Conservation (phyloP, 2,888 invertebrate species). For the Conistra vaccinii region DNA sequence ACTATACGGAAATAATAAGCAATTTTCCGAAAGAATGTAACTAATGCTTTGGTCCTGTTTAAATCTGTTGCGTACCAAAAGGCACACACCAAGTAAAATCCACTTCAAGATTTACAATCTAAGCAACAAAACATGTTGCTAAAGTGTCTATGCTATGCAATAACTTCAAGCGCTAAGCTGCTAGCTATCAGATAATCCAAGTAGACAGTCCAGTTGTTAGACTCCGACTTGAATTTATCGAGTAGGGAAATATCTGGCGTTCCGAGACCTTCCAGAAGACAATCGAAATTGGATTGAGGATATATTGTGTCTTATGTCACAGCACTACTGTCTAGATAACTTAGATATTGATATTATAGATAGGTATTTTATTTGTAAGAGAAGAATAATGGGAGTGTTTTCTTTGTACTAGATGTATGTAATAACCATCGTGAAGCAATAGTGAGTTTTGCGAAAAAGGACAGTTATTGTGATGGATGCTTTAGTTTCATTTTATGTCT, state of each 20-base stretch:
- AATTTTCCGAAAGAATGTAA: background rate
- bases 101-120: background rate
- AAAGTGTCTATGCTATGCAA: constrained; percentile 41
- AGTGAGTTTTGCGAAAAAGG: background rate
- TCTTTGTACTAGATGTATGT: constrained; percentile 27
- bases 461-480: constrained; percentile 36
- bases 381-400: constrained; percentile 28
- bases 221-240: constrained; percentile 68
- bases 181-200: constrained; percentile 64
- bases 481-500: background rate
- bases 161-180: constrained; percentile 55
- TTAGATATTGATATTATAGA: constrained; percentile 48
- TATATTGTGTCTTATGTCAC: constrained; percentile 65
- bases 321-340: constrained; percentile 41
- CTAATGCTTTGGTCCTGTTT: background rate
- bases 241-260: constrained; percentile 69
- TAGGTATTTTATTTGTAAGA: constrained; percentile 43
- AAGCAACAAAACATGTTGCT: background rate
- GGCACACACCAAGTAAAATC: background rate
- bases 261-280: constrained; percentile 65
- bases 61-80: background rate
- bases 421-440: background rate
- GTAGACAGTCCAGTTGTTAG: constrained; percentile 59
- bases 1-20: background rate
- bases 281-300: constrained; percentile 69